Evolutionary conservation across 2,797 vertebrate species (phyloP).

Genomic region (Falco rusticolus): DNA sequence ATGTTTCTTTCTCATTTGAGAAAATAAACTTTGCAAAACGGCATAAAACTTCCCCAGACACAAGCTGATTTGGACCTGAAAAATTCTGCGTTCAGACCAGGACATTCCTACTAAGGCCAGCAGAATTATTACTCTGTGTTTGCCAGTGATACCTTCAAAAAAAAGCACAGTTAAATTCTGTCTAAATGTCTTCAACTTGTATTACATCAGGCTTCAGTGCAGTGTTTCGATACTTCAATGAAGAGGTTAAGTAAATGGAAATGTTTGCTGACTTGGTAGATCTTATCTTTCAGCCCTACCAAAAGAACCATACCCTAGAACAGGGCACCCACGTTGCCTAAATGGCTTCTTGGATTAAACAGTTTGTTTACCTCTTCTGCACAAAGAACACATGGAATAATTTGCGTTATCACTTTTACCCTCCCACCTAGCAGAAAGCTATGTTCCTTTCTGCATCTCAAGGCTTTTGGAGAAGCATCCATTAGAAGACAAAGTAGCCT

Average conservation of each 20-base stretch:
- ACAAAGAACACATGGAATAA: background rate
- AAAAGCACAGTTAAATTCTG: background rate
- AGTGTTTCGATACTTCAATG: background rate
- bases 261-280: background rate
- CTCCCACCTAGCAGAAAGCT: background rate
- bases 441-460: background rate
- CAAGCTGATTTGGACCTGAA: background rate
- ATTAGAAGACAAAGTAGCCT: background rate
- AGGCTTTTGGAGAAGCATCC: background rate
- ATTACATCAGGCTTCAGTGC: background rate
- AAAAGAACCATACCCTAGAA: fast-evolving
- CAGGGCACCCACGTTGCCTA: background rate
- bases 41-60: background rate
- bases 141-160: background rate
- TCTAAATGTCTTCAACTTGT: background rate
- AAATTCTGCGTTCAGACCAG: background rate
- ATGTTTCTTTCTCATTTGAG: conserved; percentile 34
- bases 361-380: background rate
- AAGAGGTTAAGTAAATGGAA: background rate
- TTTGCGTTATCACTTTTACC: background rate
- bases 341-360: background rate
- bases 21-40: conserved; percentile 16
- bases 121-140: background rate
- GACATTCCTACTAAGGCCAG: background rate
- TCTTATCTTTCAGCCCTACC: background rate